phyloP scores from a whole-genome alignment of 2,888 invertebrate genomes.

The Leptopilina myrica region DNA sequence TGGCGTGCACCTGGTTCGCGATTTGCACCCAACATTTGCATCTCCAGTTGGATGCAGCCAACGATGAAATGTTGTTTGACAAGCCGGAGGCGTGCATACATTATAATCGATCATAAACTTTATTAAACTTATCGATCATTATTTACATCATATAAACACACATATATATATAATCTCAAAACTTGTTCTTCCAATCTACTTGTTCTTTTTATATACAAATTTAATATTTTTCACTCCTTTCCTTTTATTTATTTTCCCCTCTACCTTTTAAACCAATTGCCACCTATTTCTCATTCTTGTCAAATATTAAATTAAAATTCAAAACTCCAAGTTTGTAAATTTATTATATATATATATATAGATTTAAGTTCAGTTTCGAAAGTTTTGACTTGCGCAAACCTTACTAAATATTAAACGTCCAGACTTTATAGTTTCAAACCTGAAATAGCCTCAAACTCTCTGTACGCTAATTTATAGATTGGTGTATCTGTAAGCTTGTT shows the following conservation, averaged over 20 bases:
- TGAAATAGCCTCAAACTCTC: background rate
- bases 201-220: background rate
- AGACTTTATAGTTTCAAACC: conserved; percentile 1
- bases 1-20: conserved; percentile 48
- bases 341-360: background rate
- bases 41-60: conserved; percentile 21
- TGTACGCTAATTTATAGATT: conserved; percentile 1
- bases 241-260: background rate
- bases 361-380: background rate
- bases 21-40: conserved; percentile 34
- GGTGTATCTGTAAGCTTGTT: background rate
- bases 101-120: conserved; percentile 38
- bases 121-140: conserved; percentile 33
- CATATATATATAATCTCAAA: no score
- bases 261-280: background rate
- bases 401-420: conserved; percentile 13
- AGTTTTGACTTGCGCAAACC: background rate
- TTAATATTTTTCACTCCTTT: no score
- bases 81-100: conserved; percentile 21
- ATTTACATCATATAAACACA: background rate
- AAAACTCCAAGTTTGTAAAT: background rate
- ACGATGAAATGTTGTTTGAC: conserved; percentile 33
- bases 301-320: background rate
- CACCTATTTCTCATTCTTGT: background rate
- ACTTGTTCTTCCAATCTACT: background rate